Evolutionary conservation across 2,888 invertebrate species (phyloP), one percentile per base, ranked within the genome.

Genomic region (Scotopteryx bipunctaria): DNA sequence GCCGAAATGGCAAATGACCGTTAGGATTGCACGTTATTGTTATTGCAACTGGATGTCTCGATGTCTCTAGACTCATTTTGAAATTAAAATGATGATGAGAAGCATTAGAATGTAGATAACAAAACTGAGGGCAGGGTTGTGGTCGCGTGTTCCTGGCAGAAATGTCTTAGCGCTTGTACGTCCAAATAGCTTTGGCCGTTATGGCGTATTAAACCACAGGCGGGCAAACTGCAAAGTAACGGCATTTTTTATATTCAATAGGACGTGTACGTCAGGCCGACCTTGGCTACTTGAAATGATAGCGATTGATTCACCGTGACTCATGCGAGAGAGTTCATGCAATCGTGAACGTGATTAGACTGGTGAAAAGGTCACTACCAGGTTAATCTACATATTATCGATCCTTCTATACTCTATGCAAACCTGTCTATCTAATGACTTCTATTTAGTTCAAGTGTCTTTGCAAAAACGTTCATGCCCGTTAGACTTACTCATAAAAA

Each of bases 351-450:
- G 44, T 41, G 48, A 51, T 64, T 49, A 55, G 23, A 43, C 35
- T 49, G 32, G n/a, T 37, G 41, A 59, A 64, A 59, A 63, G 63
- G 63, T 67, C 65, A 36, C 42, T 29, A 45, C 33, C 47, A 43
- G 47, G 46, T 25, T 50, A 49, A 55, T 56, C 43, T 52, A 46
- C 54, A 51, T 45, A 36, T 38, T 58, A 66, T 68, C 57, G 57
- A 61, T 53, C 57, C 38, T 32, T 32, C 38, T 9, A 31, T 51
- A n/a, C n/a, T n/a, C n/a, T n/a, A n/a, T 42, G 43, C n/a, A 37
- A 45, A 41, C 43, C 38, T 44, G 25, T n/a, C n/a, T n/a, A n/a
- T n/a, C n/a, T n/a, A n/a, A n/a, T n/a, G n/a, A n/a, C n/a, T n/a
- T n/a, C n/a, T n/a, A n/a, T n/a, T n/a, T n/a, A n/a, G n/a, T n/a